Percentiles rank a stretch among this genome's conserved stretches.
These are phyloP conservation scores for Stratiomys singularior DNA, from an alignment of 2,888 invertebrate species.

Conservation along the genomic window DNA sequence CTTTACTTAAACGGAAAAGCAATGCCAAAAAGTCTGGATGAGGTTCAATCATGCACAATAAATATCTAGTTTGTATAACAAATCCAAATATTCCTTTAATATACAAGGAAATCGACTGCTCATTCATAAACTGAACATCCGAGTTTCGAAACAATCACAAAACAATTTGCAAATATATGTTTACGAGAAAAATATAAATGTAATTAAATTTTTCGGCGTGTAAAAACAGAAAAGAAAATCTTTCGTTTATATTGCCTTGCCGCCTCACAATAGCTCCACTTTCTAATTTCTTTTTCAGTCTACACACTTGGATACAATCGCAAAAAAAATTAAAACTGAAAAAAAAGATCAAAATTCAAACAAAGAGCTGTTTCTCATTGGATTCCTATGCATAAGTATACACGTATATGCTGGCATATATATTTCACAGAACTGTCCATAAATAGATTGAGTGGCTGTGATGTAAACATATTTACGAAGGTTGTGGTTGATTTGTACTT, in stretches of 20 bases:
- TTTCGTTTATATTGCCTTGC: constrained; percentile 38
- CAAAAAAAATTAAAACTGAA: neutral
- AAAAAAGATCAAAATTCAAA: neutral
- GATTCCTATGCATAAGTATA: neutral
- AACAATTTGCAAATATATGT: neutral
- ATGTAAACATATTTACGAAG: constrained; percentile 8
- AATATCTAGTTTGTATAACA: neutral
- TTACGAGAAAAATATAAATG: neutral
- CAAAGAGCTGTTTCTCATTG: constrained; percentile 14
- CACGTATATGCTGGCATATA: too few relatives aligned
- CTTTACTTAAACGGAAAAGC: too few relatives aligned
- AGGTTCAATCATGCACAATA: too few relatives aligned
- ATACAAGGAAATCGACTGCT: too few relatives aligned
- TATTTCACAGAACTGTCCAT: constrained; percentile 13
- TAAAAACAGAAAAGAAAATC: constrained; percentile 26
- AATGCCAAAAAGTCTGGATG: too few relatives aligned
- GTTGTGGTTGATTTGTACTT: neutral
- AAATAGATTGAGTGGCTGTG: constrained; percentile 26
- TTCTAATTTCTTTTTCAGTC: neutral
- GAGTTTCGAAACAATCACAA: neutral
- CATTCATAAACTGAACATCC: too few relatives aligned
- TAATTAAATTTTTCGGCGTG: neutral
- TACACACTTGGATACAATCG: constrained; percentile 40
- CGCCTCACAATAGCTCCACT: neutral
- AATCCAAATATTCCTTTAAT: neutral